Evolutionary conservation across 2,113 vertebrate genomes (phyloP).

Genomic region (Sphyrna mokarran): DNA sequence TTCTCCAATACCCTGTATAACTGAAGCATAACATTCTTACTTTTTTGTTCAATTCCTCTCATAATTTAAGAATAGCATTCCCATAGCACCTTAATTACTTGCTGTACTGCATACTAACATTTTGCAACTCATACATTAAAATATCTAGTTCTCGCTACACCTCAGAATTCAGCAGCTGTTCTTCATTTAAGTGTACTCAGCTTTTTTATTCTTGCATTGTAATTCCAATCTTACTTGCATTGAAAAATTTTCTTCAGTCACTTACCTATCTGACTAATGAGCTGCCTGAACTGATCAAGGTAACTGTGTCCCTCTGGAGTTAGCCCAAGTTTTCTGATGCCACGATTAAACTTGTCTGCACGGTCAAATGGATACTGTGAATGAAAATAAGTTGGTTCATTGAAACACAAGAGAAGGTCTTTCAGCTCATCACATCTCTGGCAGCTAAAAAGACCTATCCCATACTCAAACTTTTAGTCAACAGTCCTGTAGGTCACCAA

Average conservation of each 20-base stretch:
- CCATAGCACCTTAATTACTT: too few relatives aligned
- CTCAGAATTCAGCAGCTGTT: too few relatives aligned
- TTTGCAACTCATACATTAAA: too few relatives aligned
- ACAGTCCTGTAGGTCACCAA: background rate
- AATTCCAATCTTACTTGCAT: background rate
- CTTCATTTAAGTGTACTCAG: too few relatives aligned
- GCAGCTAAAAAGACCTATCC: background rate
- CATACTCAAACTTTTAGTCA: background rate
- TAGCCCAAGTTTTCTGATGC: constrained; percentile 93
- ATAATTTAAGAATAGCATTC: too few relatives aligned
- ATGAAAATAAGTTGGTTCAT: constrained; percentile 39
- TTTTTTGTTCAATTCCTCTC: too few relatives aligned
- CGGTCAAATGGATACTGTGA: constrained; percentile 92
- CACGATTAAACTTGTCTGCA: constrained; percentile 96
- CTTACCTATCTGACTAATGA: constrained; percentile 98
- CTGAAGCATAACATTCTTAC: too few relatives aligned
- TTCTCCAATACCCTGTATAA: too few relatives aligned
- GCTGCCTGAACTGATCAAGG: constrained; percentile 94
- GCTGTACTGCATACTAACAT: too few relatives aligned
- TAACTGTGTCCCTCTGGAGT: constrained; percentile 96
- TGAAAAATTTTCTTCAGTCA: too few relatives aligned
- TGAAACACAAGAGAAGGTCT: background rate
- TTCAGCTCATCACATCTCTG: background rate
- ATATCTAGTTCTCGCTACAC: too few relatives aligned
- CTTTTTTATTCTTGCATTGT: too few relatives aligned